Base-by-base conservation (phyloP, 1,140 invertebrate species). In the Zaprionus vittiger region DNA sequence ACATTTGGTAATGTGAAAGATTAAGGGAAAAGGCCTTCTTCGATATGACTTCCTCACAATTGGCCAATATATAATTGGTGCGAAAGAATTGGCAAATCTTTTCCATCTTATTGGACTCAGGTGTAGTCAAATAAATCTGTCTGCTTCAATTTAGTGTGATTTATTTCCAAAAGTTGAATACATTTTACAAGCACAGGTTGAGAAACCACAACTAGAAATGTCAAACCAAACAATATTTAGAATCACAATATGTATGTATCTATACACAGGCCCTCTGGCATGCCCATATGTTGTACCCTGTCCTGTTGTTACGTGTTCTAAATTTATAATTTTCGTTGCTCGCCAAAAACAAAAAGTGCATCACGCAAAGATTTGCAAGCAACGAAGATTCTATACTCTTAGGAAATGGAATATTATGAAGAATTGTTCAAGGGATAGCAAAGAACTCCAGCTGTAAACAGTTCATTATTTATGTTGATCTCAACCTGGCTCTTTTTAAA, bases 1-100 rank as follows among this genome's bases (percentile, higher is more conserved):
- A 89, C 31, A 95, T 94, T 93, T 95, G 94, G 83, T 93, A 95
- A 68, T 94, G 93, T 66, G 95, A 95, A 55, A 95, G 91, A 93
- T 93, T 94, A 64, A 95, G 91, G 75, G 93, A 91, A 52, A 93
- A 94, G 14, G 94, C 93, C 87, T 94, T 95, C 71, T 94, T 94
- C 1, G 87, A 83, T 61, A 94, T 93, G 20, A 94, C 95, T 80
- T 94, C 93, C 93, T 95, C 95, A 76, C 95, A 95, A 76, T 94
- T 93, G 34, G 94, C 94, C 74, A 95, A 81, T 84, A 95, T 94
- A 70, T 95, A 94, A 83, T 95, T 95, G 90, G 94, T 94, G 92
- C 94, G 94, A 80, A 95, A 94, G 81, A 95, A 95, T 90, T 95
- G 94, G 84, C 94, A 94, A 73, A 95, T 93, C 38, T 20, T 81